Evolutionary conservation across 1,140 invertebrate genomes (phyloP).

Genomic region (Trypoxylus dichotomus): DNA sequence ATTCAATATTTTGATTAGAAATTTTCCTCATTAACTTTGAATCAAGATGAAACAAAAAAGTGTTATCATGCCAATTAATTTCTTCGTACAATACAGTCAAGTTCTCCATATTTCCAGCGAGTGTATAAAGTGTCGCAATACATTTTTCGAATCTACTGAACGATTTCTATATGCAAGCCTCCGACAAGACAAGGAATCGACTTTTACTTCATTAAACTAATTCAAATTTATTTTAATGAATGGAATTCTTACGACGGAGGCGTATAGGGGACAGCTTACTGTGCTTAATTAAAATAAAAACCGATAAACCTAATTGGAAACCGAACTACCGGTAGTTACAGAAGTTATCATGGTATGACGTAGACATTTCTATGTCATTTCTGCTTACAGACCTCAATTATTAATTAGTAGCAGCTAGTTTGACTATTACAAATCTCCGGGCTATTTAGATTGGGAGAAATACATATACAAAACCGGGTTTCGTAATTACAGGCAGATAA

Average conservation of each 20-base stretch:
- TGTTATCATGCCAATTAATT: too few relatives aligned
- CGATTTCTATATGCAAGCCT: not conserved
- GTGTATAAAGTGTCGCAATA: not conserved
- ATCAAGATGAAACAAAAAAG: too few relatives aligned
- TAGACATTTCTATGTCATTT: not conserved
- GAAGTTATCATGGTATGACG: not conserved
- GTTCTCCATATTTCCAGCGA: too few relatives aligned
- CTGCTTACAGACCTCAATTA: not conserved
- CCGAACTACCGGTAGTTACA: conserved; percentile 10
- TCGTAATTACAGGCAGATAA: too few relatives aligned
- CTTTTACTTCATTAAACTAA: conserved; percentile 18
- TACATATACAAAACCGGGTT: too few relatives aligned
- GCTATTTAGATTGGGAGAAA: too few relatives aligned
- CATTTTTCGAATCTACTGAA: not conserved
- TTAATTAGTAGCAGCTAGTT: not conserved
- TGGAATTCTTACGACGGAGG: not conserved
- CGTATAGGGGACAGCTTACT: not conserved
- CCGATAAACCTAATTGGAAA: conserved; percentile 11
- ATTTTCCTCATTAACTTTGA: too few relatives aligned
- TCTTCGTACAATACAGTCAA: too few relatives aligned
- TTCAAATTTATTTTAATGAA: conserved; percentile 3
- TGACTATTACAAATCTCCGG: not conserved
- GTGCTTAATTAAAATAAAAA: conserved; percentile 11
- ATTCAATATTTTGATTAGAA: too few relatives aligned
- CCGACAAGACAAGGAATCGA: not conserved